phyloP scores from a whole-genome alignment of 2,888 invertebrate genomes.

The Strigamia crassipes region DNA sequence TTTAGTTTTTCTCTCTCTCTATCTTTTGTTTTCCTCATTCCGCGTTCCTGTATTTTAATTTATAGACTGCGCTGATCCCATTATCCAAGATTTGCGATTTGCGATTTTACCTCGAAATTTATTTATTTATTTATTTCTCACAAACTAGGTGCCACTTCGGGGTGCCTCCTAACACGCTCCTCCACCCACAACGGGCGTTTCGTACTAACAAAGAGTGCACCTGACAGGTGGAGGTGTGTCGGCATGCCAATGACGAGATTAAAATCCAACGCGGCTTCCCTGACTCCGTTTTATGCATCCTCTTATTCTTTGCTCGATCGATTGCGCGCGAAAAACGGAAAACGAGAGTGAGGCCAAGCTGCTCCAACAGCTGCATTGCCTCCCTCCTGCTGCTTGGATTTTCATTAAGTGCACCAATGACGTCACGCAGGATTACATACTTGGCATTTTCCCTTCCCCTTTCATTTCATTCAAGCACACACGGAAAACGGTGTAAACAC shows the following conservation, averaged over 20 bases:
- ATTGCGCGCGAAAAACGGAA: conserved; percentile 28
- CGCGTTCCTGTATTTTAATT: conserved; percentile 3
- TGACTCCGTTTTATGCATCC: conserved; percentile 7
- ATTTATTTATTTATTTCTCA: neutral
- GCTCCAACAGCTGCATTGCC: neutral
- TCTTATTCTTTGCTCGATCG: conserved; percentile 23
- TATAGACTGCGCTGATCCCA: neutral
- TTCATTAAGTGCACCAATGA: conserved; percentile 20
- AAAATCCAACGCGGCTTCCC: conserved; percentile 13
- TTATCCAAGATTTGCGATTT: no score
- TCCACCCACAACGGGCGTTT: neutral
- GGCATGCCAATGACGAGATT: conserved; percentile 38
- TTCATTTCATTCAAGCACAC: neutral
- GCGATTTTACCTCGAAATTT: no score
- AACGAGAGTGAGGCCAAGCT: conserved; percentile 1
- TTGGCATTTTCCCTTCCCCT: neutral
- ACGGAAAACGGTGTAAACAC: neutral
- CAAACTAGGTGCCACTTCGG: no score
- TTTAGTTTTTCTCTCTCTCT: neutral
- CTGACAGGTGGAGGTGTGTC: conserved; percentile 35
- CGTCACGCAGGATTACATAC: conserved; percentile 26
- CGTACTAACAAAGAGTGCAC: neutral
- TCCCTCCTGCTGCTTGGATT: conserved; percentile 28
- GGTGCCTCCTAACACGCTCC: neutral
- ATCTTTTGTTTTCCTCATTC: conserved; percentile 26